Conservation (phyloP, 2,113 vertebrate species). For the Centropus bengalensis region DNA sequence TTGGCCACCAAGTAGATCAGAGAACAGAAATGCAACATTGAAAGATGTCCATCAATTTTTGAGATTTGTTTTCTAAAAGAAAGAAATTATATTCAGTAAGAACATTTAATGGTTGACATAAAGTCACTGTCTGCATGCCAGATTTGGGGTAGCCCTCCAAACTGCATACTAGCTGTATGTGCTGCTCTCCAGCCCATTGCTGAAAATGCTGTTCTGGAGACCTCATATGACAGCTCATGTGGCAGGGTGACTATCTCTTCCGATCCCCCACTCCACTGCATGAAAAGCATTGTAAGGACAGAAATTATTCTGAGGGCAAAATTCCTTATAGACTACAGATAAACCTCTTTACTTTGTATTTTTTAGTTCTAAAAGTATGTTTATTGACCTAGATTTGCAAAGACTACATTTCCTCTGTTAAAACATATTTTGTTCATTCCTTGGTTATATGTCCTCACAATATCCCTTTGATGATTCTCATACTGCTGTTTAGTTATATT, state of each 20-base stretch:
- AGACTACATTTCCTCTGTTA: background rate
- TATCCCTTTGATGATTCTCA: background rate
- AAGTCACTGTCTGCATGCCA: background rate
- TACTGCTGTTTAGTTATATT: background rate
- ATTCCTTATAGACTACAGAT: background rate
- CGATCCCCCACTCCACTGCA: background rate
- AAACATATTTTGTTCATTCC: background rate
- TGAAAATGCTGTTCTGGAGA: background rate
- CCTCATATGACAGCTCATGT: background rate
- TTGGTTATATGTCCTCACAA: background rate
- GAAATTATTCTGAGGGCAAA: background rate
- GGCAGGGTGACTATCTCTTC: background rate
- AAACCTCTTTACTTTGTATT: background rate
- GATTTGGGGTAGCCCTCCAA: background rate
- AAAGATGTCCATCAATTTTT: background rate
- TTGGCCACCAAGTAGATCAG: background rate
- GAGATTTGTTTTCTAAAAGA: background rate
- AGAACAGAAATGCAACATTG: fast-evolving
- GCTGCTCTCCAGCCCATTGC: background rate
- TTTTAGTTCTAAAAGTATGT: background rate
- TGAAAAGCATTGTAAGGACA: background rate
- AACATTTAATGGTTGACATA: background rate
- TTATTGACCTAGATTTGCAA: background rate
- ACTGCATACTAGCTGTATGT: fast-evolving
- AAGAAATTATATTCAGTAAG: background rate